Evolutionary conservation across 2,888 invertebrate genomes (phyloP), one percentile per base, ranked within the genome.

Genomic region (Netelia fuscicornis): DNA sequence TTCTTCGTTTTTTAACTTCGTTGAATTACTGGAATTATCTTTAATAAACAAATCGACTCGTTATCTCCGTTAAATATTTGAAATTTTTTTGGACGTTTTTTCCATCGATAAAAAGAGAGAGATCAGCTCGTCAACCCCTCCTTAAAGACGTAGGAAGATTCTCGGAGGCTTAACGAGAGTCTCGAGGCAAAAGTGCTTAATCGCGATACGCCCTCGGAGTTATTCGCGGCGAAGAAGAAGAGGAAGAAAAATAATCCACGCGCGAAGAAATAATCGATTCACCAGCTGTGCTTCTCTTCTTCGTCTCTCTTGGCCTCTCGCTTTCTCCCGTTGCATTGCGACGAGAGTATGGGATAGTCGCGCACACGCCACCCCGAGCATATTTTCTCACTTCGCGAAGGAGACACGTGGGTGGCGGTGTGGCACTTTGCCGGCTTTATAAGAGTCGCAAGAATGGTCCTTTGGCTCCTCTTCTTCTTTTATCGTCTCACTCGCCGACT

Each of bases 361-460:
- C 78, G 17, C 83, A 56, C 67, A 68, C 87, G 87, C 86, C 87
- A 87, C 84, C 86, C 86, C 78, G 86, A 85, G 87, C 85, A 83
- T 86, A 87, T 89, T 89, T 89, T 87, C 91, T 91, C 90, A 90
- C 89, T 88, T 87, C 90, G 89, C 89, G 86, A 89, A 78, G 91
- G 87, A 89, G 90, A 90, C 90, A 91, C 92, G 93, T 93, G 92
- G 93, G 93, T 92, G 92, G 92, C 90, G 89, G 91, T 87, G 89
- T 91, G 91, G 91, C 91, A 90, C 90, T 90, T 92, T 91, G 91
- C 91, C 87, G 90, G 89, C 90, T 92, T 92, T 92, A 92, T 91
- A 92, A 91, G 88, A 89, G 91, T 90, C 91, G 90, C 90, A 89
- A 91, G 92, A 91, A 90, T 89, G 87, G 89, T 89, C 88, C 87